Evolutionary conservation across 2,797 vertebrate species (phyloP).

Genomic region (Diglossa cyanea): DNA sequence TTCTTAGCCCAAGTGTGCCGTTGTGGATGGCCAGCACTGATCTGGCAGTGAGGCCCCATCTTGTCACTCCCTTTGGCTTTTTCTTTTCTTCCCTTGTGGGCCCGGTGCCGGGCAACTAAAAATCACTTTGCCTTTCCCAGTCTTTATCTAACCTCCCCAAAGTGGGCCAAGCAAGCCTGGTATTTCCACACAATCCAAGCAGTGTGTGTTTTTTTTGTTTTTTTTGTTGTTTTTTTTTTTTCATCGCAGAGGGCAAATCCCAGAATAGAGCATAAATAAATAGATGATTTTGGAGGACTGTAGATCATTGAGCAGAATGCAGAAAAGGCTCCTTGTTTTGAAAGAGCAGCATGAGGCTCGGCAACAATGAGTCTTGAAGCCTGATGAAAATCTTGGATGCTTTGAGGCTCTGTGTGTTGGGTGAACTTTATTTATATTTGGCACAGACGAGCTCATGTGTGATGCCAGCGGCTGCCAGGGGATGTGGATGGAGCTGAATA

Average conservation of each 20-base stretch:
- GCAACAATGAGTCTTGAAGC: constrained; percentile 70
- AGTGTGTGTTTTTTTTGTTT: not conserved
- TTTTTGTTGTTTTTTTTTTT: not conserved
- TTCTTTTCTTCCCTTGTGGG: not conserved
- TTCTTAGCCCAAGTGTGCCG: not conserved
- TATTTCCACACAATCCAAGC: constrained; percentile 40
- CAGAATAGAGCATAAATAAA: constrained; percentile 73
- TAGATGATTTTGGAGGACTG: constrained; percentile 71
- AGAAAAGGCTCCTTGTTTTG: constrained; percentile 76
- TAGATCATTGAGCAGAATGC: constrained; percentile 71
- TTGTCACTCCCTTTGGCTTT: not conserved
- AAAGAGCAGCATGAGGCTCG: constrained; percentile 49
- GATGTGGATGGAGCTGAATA: not conserved
- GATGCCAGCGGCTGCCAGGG: constrained; percentile 60
- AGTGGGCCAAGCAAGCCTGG: constrained; percentile 10
- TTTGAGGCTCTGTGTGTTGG: constrained; percentile 62
- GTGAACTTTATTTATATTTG: constrained; percentile 69
- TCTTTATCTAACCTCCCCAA: constrained; percentile 24
- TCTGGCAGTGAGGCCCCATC: not conserved
- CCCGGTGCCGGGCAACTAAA: not conserved
- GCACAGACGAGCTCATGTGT: not conserved
- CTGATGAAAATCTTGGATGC: constrained; percentile 36
- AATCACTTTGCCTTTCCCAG: constrained; percentile 2
- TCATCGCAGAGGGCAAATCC: constrained; percentile 59
- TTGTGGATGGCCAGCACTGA: not conserved